Conservation (phyloP, 2,888 invertebrate genomes). For the Synanthedon tipuliformis region DNA sequence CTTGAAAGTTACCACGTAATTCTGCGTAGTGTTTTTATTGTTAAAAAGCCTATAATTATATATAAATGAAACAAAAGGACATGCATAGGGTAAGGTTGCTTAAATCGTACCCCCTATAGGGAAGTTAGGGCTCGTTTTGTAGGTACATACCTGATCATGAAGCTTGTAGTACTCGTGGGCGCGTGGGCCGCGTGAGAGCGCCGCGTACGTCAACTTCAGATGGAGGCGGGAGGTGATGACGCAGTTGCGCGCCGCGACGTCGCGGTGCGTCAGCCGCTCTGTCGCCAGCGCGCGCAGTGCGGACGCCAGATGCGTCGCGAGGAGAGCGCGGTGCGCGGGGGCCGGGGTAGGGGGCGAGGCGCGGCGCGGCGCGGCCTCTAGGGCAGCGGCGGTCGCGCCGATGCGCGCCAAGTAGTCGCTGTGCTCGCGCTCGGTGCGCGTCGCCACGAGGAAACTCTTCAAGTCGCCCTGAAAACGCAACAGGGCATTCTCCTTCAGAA, state of each 20-base stretch:
- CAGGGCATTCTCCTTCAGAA: too few species aligned
- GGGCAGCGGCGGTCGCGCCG: slow-evolving; percentile 11
- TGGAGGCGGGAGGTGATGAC: slow-evolving; percentile 84
- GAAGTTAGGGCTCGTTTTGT: too few species aligned
- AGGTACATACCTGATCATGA: slow-evolving; percentile 82
- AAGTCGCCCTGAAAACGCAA: slow-evolving; percentile 82
- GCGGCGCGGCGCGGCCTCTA: slow-evolving; percentile 76
- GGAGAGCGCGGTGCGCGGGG: slow-evolving; percentile 69
- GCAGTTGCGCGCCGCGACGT: slow-evolving; percentile 93
- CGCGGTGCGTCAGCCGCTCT: slow-evolving; percentile 83
- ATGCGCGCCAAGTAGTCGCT: slow-evolving; percentile 25
- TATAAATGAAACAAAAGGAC: too few species aligned
- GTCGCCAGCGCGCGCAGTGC: slow-evolving; percentile 18
- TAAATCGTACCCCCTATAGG: too few species aligned
- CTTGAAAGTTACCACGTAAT: too few species aligned
- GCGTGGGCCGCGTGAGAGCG: slow-evolving; percentile 86
- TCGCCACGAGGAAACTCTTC: slow-evolving; percentile 86
- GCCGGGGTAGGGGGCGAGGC: slow-evolving; percentile 49
- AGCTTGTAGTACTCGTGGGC: slow-evolving; percentile 90
- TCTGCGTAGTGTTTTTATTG: too few species aligned
- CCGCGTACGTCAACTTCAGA: slow-evolving; percentile 86
- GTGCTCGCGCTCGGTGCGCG: slow-evolving; percentile 52
- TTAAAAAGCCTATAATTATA: too few species aligned
- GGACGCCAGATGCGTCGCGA: slow-evolving; percentile 78
- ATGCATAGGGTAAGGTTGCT: too few species aligned